Evolutionary conservation across 2,797 vertebrate species (phyloP).

Genomic region (Sciaenops ocellatus): DNA sequence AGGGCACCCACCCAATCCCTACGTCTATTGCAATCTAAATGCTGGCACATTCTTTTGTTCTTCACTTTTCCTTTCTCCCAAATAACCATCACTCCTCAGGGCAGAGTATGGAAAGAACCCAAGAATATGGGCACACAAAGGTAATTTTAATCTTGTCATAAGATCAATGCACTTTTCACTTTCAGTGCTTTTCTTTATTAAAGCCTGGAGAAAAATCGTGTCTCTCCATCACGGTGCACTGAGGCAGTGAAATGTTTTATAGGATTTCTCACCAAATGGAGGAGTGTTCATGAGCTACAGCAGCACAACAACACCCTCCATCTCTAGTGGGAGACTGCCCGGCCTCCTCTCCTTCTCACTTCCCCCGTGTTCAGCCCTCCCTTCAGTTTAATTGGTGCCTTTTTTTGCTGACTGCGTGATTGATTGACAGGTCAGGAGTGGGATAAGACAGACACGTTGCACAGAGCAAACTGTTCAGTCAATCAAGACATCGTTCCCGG

Average conservation of each 20-base stretch:
- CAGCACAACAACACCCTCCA: constrained; percentile 27
- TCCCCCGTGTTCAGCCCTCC: constrained; percentile 8
- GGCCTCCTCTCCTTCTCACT: constrained; percentile 13
- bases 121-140: not conserved
- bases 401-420: constrained; percentile 62
- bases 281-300: constrained; percentile 29
- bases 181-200: constrained; percentile 29
- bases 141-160: constrained; percentile 32
- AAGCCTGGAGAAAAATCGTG: constrained; percentile 8
- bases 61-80: not conserved
- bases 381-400: constrained; percentile 69
- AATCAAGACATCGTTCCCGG: constrained; percentile 59
- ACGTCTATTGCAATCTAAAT: not conserved
- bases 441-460: constrained; percentile 52
- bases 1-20: too few relatives aligned
- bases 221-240: constrained; percentile 8
- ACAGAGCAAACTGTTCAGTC: constrained; percentile 63
- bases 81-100: not conserved
- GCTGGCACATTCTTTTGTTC: not conserved
- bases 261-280: constrained; percentile 26
- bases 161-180: constrained; percentile 18
- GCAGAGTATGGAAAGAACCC: constrained; percentile 12
- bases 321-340: constrained; percentile 1
- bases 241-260: constrained; percentile 37
- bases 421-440: constrained; percentile 73